A percentile compares a stretch with the other conserved stretches of the same genome.
These are phyloP conservation scores for Pogonomyrmex barbatus DNA, from an alignment of 1,140 invertebrate genomes.

Conservation along the genomic window DNA sequence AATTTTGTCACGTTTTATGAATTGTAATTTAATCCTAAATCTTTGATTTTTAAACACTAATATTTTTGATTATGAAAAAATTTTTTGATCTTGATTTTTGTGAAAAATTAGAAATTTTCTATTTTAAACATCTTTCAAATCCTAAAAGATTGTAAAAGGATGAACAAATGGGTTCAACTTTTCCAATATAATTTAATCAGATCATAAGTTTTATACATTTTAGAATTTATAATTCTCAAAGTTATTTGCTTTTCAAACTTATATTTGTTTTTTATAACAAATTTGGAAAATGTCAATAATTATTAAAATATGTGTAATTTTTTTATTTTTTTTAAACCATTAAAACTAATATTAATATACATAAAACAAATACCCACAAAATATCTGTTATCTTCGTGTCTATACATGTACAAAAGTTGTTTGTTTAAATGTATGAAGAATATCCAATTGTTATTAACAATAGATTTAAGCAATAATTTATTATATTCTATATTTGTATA, in stretches of 20 bases:
- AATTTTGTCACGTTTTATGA: neutral
- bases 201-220: neutral
- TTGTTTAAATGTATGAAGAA: constrained; percentile 47
- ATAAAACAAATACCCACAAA: constrained; percentile 5
- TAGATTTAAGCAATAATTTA: constrained; percentile 60
- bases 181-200: neutral
- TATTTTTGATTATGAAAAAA: neutral
- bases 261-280: constrained; percentile 13
- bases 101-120: neutral
- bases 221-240: neutral
- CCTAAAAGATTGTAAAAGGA: constrained; percentile 7
- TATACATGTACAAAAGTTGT: constrained; percentile 63
- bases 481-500: constrained; percentile 67
- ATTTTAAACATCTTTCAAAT: neutral
- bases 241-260: neutral
- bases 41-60: neutral
- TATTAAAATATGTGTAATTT: neutral
- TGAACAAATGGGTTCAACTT: neutral
- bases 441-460: constrained; percentile 63
- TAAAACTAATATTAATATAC: neutral
- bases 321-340: constrained; percentile 2
- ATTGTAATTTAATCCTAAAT: neutral
- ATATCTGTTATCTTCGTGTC: constrained; percentile 53
- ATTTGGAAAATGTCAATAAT: neutral
- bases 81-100: neutral